phyloP scores from a whole-genome alignment of 2,888 invertebrate species.

The Sinhomidia bicolor region DNA sequence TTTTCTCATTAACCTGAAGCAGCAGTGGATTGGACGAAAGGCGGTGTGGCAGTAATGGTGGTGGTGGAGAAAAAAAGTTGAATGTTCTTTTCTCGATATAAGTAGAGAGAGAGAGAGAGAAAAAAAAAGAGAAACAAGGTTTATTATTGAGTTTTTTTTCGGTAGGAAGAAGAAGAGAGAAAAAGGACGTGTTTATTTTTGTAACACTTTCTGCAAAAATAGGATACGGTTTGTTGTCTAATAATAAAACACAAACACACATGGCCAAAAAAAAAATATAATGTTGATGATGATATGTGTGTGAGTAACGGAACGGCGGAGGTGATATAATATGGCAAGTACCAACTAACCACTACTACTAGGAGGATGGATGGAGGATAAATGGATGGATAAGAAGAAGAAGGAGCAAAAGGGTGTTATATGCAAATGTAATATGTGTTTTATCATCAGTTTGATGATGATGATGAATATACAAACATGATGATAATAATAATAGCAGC shows the following conservation, averaged over 20 bases:
- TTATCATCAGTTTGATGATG: slow-evolving; percentile 22
- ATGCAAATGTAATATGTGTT: slow-evolving; percentile 1
- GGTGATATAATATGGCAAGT: too few relatives aligned
- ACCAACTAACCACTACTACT: too few relatives aligned
- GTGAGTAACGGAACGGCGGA: not conserved
- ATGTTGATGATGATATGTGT: slow-evolving; percentile 8
- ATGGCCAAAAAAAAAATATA: slow-evolving; percentile 40
- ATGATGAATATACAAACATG: not conserved
- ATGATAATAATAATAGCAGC: too few relatives aligned
- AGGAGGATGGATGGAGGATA: not conserved
- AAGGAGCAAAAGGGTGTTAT: not conserved
- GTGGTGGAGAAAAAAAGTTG: slow-evolving; percentile 38
- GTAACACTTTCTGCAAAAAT: slow-evolving; percentile 60
- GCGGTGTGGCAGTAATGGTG: too few relatives aligned
- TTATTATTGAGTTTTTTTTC: not conserved
- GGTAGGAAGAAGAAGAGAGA: not conserved
- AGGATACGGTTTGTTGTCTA: slow-evolving; percentile 43
- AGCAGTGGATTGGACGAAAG: not conserved
- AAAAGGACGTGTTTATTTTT: slow-evolving; percentile 63
- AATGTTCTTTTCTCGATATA: slow-evolving; percentile 44
- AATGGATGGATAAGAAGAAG: not conserved
- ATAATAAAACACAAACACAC: slow-evolving; percentile 40
- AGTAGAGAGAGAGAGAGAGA: too few relatives aligned
- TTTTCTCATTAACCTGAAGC: slow-evolving; percentile 59
- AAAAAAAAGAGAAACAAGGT: not conserved